Percentiles rank a stretch among this genome's conserved stretches.
These are phyloP conservation scores for Chiridota heheva DNA, from an alignment of 35 echinoderm and acorn worm species.

Conservation along the genomic window DNA sequence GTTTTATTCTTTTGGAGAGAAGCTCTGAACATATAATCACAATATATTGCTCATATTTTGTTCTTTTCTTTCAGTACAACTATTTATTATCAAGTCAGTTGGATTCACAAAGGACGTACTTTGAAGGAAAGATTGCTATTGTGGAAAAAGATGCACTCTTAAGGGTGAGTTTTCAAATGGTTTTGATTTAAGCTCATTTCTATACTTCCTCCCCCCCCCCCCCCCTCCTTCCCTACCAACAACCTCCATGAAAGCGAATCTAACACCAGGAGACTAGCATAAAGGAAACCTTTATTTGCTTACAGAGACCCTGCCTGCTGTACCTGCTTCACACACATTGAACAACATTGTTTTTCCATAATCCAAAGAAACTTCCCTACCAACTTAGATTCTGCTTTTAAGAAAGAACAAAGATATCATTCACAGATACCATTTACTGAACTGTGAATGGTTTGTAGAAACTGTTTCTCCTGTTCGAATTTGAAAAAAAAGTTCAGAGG, in stretches of 20 bases:
- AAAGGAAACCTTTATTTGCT: not conserved
- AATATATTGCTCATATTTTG: not conserved
- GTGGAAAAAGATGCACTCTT: conserved; percentile 79
- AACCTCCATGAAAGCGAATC: not conserved
- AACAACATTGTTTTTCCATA: too few species aligned
- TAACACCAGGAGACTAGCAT: not conserved
- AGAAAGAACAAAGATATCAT: too few species aligned
- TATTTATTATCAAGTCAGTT: conserved; percentile 93
- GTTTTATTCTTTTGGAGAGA: not conserved
- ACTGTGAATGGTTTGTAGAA: too few species aligned
- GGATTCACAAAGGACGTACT: conserved; percentile 92
- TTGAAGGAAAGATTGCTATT: conserved; percentile 83
- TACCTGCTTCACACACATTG: too few species aligned
- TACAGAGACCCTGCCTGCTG: too few species aligned
- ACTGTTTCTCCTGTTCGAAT: too few species aligned
- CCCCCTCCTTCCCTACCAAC: not conserved
- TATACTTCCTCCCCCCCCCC: not conserved
- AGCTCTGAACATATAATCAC: not conserved
- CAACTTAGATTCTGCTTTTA: too few species aligned
- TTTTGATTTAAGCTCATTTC: not conserved
- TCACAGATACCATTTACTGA: too few species aligned
- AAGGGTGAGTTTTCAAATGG: conserved; percentile 36
- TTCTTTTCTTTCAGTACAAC: conserved; percentile 78
- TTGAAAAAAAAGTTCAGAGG: too few species aligned
- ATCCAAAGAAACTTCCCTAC: too few species aligned